A percentile compares a stretch with the other conserved stretches of the same genome.
Conservation (phyloP, 1,140 invertebrate genomes). For the Penaeus indicus region DNA sequence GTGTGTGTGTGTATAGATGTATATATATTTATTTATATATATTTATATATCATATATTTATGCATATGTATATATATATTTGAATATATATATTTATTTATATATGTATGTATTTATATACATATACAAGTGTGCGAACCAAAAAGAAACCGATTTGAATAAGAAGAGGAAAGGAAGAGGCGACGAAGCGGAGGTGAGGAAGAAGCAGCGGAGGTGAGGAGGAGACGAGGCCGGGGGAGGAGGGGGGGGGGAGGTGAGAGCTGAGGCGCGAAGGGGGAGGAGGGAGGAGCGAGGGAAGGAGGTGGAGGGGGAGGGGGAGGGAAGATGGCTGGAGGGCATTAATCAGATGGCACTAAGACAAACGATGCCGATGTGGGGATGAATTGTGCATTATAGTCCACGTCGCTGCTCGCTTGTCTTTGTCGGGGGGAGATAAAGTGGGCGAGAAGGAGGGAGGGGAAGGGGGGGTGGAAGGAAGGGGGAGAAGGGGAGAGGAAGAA, state of each 20-base stretch:
- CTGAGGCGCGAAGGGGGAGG: neutral
- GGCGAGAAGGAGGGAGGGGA: no score
- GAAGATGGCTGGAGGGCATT: slow-evolving; percentile 22
- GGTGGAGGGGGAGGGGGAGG: neutral
- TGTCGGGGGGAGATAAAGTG: slow-evolving; percentile 6
- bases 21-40: no score
- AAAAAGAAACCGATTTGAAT: neutral
- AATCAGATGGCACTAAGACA: slow-evolving; percentile 44
- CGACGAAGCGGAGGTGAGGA: neutral
- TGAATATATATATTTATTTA: no score
- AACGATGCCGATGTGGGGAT: slow-evolving; percentile 37
- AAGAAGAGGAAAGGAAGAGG: neutral
- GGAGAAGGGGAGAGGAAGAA: no score
- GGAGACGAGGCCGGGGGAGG: neutral
- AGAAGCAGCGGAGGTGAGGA: neutral
- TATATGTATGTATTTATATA: no score
- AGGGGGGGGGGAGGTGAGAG: neutral
- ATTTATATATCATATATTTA: no score
- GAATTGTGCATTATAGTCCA: slow-evolving; percentile 51
- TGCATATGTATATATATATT: no score
- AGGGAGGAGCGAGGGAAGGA: neutral
- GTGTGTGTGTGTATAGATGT: no score
- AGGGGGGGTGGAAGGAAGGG: no score
- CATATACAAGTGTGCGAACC: neutral
- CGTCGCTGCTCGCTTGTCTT: slow-evolving; percentile 39